phyloP scores from a whole-genome alignment of 2,797 vertebrate species.

The Podarcis siculus region DNA sequence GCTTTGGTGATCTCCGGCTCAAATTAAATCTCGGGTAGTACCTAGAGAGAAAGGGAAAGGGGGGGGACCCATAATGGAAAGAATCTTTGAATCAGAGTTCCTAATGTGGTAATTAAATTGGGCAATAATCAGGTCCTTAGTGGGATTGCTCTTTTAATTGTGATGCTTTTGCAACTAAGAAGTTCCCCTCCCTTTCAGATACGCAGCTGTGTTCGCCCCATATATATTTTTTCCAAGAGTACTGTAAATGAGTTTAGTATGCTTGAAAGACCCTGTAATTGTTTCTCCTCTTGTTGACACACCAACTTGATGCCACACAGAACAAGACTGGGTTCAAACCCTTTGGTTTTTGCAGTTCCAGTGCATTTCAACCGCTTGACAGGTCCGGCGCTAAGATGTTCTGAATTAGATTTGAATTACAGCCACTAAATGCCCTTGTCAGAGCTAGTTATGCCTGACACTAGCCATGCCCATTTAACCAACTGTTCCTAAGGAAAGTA shows the following conservation, averaged over 20 bases:
- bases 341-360: constrained; percentile 83
- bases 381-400: constrained; percentile 99
- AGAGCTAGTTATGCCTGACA: constrained; percentile 96
- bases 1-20: constrained; percentile 8
- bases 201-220: constrained; percentile 46
- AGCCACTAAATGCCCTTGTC: constrained; percentile 99
- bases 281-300: constrained; percentile 92
- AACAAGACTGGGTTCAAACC: constrained; percentile 85
- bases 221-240: constrained; percentile 74
- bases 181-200: constrained; percentile 62
- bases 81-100: neutral
- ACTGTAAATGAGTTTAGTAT: constrained; percentile 89
- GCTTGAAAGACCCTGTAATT: constrained; percentile 89
- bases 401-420: constrained; percentile 99
- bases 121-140: constrained; percentile 40
- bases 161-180: constrained; percentile 66
- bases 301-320: constrained; percentile 91
- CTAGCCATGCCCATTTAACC: constrained; percentile 89
- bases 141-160: constrained; percentile 65
- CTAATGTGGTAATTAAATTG: constrained; percentile 48
- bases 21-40: constrained; percentile 47
- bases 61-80: constrained; percentile 15
- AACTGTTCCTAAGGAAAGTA: constrained; percentile 86
- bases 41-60: constrained; percentile 42
- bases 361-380: constrained; percentile 95